Percentiles rank a stretch among this genome's conserved stretches.
phyloP scores from a whole-genome alignment of 2,797 vertebrate genomes.

The Pteronotus mesoamericanus region DNA sequence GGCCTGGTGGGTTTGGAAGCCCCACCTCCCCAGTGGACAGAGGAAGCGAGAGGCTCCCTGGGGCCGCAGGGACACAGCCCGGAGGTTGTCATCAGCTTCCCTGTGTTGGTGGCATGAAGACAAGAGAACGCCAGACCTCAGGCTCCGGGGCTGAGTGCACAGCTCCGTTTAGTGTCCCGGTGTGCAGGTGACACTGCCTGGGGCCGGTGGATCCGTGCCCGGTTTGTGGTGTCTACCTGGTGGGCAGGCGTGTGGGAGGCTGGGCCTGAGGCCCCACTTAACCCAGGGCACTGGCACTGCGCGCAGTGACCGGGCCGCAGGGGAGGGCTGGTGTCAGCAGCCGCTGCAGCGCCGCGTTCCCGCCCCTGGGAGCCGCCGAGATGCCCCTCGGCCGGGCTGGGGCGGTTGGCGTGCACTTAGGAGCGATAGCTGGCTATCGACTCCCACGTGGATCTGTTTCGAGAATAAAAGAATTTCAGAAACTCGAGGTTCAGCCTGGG shows the following conservation, averaged over 20 bases:
- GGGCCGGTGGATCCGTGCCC: fast-evolving
- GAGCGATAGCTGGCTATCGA: constrained; percentile 41
- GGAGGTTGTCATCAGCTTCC: fast-evolving
- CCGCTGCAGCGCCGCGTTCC: fast-evolving
- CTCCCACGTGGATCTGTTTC: constrained; percentile 43
- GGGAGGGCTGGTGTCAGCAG: fast-evolving
- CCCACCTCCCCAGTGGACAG: fast-evolving
- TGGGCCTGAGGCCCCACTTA: fast-evolving
- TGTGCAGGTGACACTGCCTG: fast-evolving
- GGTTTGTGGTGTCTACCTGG: fast-evolving
- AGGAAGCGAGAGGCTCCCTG: fast-evolving
- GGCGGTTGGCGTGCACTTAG: neutral
- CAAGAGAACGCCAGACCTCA: fast-evolving
- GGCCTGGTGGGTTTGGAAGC: neutral
- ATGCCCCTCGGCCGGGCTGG: fast-evolving
- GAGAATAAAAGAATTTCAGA: constrained; percentile 48
- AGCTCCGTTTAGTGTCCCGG: fast-evolving
- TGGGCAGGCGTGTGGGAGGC: fast-evolving
- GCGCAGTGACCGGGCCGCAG: fast-evolving
- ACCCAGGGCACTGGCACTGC: fast-evolving
- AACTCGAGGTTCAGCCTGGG: constrained; percentile 17
- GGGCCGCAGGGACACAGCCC: no score
- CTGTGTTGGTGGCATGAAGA: fast-evolving
- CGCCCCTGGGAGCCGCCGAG: neutral
- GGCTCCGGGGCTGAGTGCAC: neutral